These are phyloP conservation scores for Anagrus nilaparvatae DNA, from an alignment of 1,140 invertebrate species.

Conservation along the genomic window DNA sequence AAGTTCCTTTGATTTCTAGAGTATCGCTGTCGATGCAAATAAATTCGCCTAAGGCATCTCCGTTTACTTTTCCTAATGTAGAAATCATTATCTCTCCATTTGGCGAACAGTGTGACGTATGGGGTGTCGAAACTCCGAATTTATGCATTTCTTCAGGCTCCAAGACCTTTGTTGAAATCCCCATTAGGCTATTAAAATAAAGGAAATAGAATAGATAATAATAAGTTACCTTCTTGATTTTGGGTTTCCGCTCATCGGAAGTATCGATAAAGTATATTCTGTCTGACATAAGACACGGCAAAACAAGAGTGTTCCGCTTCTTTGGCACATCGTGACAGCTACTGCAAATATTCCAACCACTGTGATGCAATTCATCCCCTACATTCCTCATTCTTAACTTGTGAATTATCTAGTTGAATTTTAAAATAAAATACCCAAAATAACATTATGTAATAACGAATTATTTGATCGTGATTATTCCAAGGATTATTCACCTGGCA, in stretches of 20 bases:
- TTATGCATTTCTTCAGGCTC: constrained; percentile 63
- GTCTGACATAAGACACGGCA: constrained; percentile 74
- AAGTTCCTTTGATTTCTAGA: constrained; percentile 63
- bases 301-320: constrained; percentile 65
- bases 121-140: constrained; percentile 69
- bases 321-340: constrained; percentile 66
- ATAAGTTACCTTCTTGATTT: constrained; percentile 48
- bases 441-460: not conserved
- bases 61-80: constrained; percentile 71
- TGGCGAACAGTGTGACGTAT: constrained; percentile 88
- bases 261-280: constrained; percentile 82
- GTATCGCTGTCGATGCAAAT: constrained; percentile 77
- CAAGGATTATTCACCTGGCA: constrained; percentile 58
- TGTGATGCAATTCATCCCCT: constrained; percentile 89
- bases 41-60: constrained; percentile 78
- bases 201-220: constrained; percentile 8
- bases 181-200: no score
- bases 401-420: constrained; percentile 66
- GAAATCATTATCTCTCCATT: constrained; percentile 92
- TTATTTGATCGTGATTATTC: not conserved
- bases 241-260: constrained; percentile 54
- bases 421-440: not conserved
- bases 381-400: constrained; percentile 65
- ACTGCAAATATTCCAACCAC: constrained; percentile 93
- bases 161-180: constrained; percentile 45